Percentiles rank a stretch among this genome's conserved stretches.
Evolutionary conservation across 2,888 invertebrate genomes (phyloP).

Genomic region (Fabriciana adippe): DNA sequence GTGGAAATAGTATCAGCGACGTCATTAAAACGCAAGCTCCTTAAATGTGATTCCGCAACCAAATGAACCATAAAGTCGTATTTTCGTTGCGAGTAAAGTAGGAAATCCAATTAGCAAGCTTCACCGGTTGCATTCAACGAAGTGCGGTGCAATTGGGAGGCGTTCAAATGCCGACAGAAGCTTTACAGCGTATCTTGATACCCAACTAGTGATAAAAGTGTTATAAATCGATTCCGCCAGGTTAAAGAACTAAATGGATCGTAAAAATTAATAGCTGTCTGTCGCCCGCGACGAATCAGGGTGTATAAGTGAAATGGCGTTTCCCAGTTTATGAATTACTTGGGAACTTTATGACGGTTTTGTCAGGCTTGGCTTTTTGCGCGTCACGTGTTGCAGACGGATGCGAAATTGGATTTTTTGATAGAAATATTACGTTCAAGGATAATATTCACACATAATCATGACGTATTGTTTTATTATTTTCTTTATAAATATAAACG

Average conservation of each 20-base stretch:
- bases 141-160: slow-evolving; percentile 46
- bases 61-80: slow-evolving; percentile 47
- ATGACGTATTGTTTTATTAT: slow-evolving; percentile 40
- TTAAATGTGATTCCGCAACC: slow-evolving; percentile 40
- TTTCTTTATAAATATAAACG: slow-evolving; percentile 4
- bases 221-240: slow-evolving; percentile 78
- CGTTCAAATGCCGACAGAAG: slow-evolving; percentile 62
- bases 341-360: slow-evolving; percentile 72
- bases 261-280: slow-evolving; percentile 79
- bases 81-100: slow-evolving; percentile 54
- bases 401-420: slow-evolving; percentile 77
- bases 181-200: slow-evolving; percentile 70
- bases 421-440: slow-evolving; percentile 49
- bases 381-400: slow-evolving; percentile 77
- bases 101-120: slow-evolving; percentile 62
- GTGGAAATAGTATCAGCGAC: slow-evolving; percentile 24
- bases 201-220: slow-evolving; percentile 66
- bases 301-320: slow-evolving; percentile 55
- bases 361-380: slow-evolving; percentile 65
- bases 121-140: slow-evolving; percentile 54
- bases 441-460: slow-evolving; percentile 47
- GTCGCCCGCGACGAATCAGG: slow-evolving; percentile 58
- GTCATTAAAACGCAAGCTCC: slow-evolving; percentile 34
- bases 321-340: slow-evolving; percentile 75
- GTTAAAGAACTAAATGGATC: slow-evolving; percentile 79